phyloP scores from a whole-genome alignment of 2,888 invertebrate species.

The Xylota sylvarum region DNA sequence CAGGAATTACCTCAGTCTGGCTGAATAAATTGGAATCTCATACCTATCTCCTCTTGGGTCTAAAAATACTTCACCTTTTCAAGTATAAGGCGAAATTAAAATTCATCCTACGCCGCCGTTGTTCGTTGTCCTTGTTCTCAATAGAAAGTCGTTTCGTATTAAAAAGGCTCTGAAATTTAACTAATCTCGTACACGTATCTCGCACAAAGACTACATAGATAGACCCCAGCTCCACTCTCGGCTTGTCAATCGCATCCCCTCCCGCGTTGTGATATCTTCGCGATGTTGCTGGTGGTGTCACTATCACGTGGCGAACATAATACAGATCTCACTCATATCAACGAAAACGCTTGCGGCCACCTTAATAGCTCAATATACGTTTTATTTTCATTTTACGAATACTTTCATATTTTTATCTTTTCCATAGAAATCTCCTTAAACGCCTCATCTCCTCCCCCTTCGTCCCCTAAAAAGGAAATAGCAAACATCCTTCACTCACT shows the following conservation, averaged over 20 bases:
- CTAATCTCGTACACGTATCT: constrained; percentile 27
- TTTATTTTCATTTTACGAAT: constrained; percentile 56
- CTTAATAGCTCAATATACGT: constrained; percentile 63
- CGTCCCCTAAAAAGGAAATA: constrained; percentile 20
- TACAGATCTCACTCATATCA: constrained; percentile 18
- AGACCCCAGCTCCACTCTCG: neutral
- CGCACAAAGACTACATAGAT: no score
- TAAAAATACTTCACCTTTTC: neutral
- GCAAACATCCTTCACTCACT: constrained; percentile 46
- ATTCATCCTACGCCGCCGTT: constrained; percentile 5
- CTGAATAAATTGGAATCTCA: neutral
- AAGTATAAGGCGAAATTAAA: neutral
- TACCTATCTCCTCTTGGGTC: neutral
- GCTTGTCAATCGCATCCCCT: constrained; percentile 23
- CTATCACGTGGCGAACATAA: constrained; percentile 29
- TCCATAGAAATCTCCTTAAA: constrained; percentile 17
- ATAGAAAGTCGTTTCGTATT: neutral
- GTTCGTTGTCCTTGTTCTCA: neutral
- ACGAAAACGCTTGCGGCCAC: constrained; percentile 56
- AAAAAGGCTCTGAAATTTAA: constrained; percentile 16
- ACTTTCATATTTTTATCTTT: constrained; percentile 51
- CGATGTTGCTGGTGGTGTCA: constrained; percentile 7
- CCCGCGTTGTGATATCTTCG: neutral
- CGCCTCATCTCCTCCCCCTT: neutral
- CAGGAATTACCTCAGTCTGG: neutral